Evolutionary conservation across 1,140 invertebrate species (phyloP).

Genomic region (Euwallacea fornicatus): DNA sequence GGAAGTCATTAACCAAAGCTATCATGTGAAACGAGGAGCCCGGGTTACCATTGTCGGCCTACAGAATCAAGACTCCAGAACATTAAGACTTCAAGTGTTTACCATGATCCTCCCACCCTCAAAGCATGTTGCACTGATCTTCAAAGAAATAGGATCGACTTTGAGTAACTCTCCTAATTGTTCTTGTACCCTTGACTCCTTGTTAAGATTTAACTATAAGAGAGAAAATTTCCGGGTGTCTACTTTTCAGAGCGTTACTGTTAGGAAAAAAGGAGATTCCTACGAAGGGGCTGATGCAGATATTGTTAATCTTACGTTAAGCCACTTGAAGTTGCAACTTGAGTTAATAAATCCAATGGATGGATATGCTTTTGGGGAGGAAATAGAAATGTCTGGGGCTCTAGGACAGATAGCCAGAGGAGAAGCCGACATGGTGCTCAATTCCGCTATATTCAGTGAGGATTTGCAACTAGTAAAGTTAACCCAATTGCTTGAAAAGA

Average conservation of each 20-base stretch:
- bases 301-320: slow-evolving; percentile 4
- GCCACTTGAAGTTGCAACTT: not conserved
- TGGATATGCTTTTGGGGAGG: slow-evolving; percentile 12
- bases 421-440: slow-evolving; percentile 12
- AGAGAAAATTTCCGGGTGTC: not conserved
- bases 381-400: not conserved
- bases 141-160: too few relatives aligned
- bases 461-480: not conserved
- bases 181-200: too few relatives aligned
- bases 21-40: too few relatives aligned
- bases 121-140: too few relatives aligned
- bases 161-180: too few relatives aligned
- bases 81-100: too few relatives aligned
- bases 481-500: not conserved
- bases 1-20: too few relatives aligned
- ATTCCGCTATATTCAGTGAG: slow-evolving; percentile 2
- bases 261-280: not conserved
- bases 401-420: slow-evolving; percentile 4
- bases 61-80: too few relatives aligned
- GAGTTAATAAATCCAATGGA: not conserved
- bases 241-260: not conserved
- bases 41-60: too few relatives aligned
- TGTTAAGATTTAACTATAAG: too few relatives aligned
- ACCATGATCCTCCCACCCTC: too few relatives aligned
- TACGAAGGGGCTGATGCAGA: not conserved